Base-by-base conservation (phyloP, 2,888 invertebrate genomes). In the Pelosia muscerda region DNA sequence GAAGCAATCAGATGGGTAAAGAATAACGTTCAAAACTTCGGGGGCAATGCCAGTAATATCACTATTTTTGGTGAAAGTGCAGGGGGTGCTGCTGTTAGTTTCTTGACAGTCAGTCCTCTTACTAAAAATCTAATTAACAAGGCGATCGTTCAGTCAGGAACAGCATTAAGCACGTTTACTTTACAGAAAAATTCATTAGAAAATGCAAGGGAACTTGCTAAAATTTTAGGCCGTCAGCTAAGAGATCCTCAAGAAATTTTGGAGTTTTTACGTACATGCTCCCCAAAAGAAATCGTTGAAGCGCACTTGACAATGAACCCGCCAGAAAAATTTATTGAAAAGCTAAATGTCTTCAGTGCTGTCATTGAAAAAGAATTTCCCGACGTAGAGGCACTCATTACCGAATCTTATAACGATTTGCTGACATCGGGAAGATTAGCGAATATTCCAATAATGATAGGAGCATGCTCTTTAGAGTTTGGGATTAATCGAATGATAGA, bases 301-400 rank as follows among this genome's bases (percentile, higher is more conserved):
- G 90, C 90, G 0, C 79, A 84, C 0, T 76, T 83, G 0, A 86
- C 80, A 28, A 8, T 91, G 3, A 68, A 73, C 2, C 77, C 85
- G 0, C 2, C 63, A 0, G 81, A 83, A 0, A 15, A 68, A 0
- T 74, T 84, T 23, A 55, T 75, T 3, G 78, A 86, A 25, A 74
- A 71, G 1, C 23, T 54, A 0, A 83, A 77, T 19, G 11, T 75
- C 0, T 93, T 93, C 66, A 77, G 74, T 0, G 74, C 88, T 0
- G 92, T 94, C 0, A 79, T 94, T 0, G 95, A 95, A 72, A 92
- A 91, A 23, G 94, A 94, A 70, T 94, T 94, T 58, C 88, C 89
- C 0, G 90, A 86, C 0, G 90, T 92, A 0, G 93, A 94, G 75
- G 86, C 91, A 0, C 83, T 90, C 2, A 69, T 92, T 4, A 90